Percentiles rank a stretch among this genome's conserved stretches.
phyloP scores from a whole-genome alignment of 2,797 vertebrate species.

The Pristis pectinata region DNA sequence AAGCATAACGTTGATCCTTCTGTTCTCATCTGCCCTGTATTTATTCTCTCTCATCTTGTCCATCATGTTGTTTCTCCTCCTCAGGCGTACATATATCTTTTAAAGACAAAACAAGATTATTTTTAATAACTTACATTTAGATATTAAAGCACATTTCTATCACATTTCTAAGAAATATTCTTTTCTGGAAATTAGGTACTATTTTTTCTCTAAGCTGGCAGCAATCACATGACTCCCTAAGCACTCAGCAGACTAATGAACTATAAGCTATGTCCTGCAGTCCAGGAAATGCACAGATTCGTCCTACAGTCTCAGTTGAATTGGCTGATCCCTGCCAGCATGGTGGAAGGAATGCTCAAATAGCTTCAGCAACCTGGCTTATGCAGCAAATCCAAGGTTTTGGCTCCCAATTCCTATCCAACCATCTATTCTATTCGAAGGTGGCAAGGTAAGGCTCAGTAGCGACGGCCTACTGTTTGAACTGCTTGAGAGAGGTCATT shows the following conservation, averaged over 20 bases:
- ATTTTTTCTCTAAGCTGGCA: background rate
- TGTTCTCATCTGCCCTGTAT: slow-evolving; percentile 68
- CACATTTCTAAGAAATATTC: background rate
- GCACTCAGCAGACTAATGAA: background rate
- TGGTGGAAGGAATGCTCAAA: background rate
- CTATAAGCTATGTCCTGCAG: background rate
- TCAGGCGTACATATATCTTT: slow-evolving; percentile 72
- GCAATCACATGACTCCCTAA: background rate
- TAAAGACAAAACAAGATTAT: slow-evolving; percentile 41
- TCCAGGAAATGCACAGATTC: background rate
- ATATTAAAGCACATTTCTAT: background rate
- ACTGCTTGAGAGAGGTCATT: background rate
- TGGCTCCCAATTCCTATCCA: background rate
- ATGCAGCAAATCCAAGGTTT: background rate
- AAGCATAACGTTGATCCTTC: slow-evolving; percentile 75
- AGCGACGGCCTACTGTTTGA: background rate
- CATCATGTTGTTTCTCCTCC: slow-evolving; percentile 71
- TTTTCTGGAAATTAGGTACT: background rate
- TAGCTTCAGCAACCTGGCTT: background rate
- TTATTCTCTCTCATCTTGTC: slow-evolving; percentile 76
- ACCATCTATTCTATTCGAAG: too few species aligned
- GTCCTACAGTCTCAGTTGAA: background rate
- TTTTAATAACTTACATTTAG: background rate
- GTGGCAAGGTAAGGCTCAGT: background rate
- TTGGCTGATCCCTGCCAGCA: background rate